A percentile compares a stretch with the other conserved stretches of the same genome.
Conservation (phyloP, 1,140 invertebrate genomes). For the Caenorhabditis remanei region DNA sequence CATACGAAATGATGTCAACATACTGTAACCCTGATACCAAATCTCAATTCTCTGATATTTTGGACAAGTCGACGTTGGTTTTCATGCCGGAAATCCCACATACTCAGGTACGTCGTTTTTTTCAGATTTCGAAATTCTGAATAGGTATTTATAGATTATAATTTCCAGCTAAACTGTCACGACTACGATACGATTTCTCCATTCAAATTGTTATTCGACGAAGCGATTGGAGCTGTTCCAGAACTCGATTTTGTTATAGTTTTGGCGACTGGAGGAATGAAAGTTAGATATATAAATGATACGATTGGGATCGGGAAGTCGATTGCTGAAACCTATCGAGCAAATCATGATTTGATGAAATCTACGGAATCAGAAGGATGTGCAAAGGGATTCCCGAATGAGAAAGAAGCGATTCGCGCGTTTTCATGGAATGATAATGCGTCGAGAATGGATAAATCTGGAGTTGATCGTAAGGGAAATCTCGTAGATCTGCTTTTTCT, state of each 20-base stretch:
- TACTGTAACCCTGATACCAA: slow-evolving; percentile 68
- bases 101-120: slow-evolving; percentile 63
- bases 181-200: slow-evolving; percentile 75
- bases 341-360: slow-evolving; percentile 55
- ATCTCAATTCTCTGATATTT: slow-evolving; percentile 64
- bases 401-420: slow-evolving; percentile 50
- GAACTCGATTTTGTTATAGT: slow-evolving; percentile 74
- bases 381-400: slow-evolving; percentile 45
- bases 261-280: slow-evolving; percentile 74
- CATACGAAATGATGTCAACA: slow-evolving; percentile 72
- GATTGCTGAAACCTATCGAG: slow-evolving; percentile 49
- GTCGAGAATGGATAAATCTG: slow-evolving; percentile 49
- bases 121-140: no score
- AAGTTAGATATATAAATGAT: slow-evolving; percentile 65
- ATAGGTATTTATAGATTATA: no score
- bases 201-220: slow-evolving; percentile 70
- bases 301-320: slow-evolving; percentile 47
- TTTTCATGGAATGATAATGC: slow-evolving; percentile 55
- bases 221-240: slow-evolving; percentile 70
- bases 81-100: slow-evolving; percentile 76
- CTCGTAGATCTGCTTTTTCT: background rate
- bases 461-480: slow-evolving; percentile 20
- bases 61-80: slow-evolving; percentile 71
- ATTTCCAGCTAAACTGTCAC: slow-evolving; percentile 74
- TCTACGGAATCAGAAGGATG: slow-evolving; percentile 44